Conservation (phyloP, 2,888 invertebrate species). For the Caenorhabditis uteleia region DNA sequence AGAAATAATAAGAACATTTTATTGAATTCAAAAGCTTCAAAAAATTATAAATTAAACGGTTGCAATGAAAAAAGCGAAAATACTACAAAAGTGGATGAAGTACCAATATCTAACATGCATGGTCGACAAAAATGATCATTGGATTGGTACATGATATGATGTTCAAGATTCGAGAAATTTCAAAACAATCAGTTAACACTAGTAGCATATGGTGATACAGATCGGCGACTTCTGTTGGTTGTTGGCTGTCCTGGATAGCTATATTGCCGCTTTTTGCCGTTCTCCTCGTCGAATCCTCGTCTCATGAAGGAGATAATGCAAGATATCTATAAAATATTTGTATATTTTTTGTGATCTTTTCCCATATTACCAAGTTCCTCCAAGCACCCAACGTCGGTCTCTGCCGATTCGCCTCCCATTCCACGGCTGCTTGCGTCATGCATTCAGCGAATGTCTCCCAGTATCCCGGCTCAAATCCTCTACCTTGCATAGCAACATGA, state of each 20-base stretch:
- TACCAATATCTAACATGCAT: too few relatives aligned
- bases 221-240: conserved; percentile 22
- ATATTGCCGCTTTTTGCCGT: conserved; percentile 35
- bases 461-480: conserved; percentile 69
- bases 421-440: conserved; percentile 64
- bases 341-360: too few relatives aligned
- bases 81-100: too few relatives aligned
- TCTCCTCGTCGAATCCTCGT: conserved; percentile 64
- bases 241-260: conserved; percentile 15
- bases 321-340: conserved; percentile 36
- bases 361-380: conserved; percentile 61
- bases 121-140: background rate
- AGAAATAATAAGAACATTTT: too few relatives aligned
- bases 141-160: background rate
- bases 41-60: too few relatives aligned
- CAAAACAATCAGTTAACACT: conserved; percentile 14
- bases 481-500: conserved; percentile 60
- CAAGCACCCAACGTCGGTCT: conserved; percentile 64
- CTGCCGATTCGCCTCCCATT: conserved; percentile 62
- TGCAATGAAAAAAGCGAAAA: too few relatives aligned
- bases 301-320: conserved; percentile 67
- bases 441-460: conserved; percentile 70
- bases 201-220: conserved; percentile 28
- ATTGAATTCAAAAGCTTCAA: too few relatives aligned
- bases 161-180: too few relatives aligned